Conservation (phyloP, 2,888 invertebrate species). For the Leucophenga maculata region DNA sequence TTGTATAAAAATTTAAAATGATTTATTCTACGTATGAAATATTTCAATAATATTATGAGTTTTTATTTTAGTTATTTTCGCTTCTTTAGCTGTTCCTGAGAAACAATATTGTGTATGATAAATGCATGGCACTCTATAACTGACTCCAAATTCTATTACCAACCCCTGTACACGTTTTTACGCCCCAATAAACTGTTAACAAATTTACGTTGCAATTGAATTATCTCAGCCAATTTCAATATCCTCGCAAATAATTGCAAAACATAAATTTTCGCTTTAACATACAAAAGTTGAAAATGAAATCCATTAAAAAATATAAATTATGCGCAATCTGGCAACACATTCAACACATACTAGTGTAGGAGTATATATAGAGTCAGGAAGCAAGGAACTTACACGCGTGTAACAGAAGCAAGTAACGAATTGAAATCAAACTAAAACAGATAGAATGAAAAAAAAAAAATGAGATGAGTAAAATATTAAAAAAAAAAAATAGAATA, state of each 20-base stretch:
- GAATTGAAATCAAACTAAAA: neutral
- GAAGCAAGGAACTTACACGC: neutral
- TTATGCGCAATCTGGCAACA: conserved; percentile 24
- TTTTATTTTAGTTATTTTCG: too few relatives aligned
- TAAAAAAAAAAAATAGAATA: neutral
- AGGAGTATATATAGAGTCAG: too few relatives aligned
- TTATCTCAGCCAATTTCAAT: neutral
- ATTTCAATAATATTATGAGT: too few relatives aligned
- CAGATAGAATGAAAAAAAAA: neutral
- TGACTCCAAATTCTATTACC: too few relatives aligned
- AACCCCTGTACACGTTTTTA: too few relatives aligned
- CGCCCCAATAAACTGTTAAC: neutral
- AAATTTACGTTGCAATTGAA: conserved; percentile 8
- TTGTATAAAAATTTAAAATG: too few relatives aligned
- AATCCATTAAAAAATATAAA: conserved; percentile 28
- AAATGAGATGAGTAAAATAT: neutral
- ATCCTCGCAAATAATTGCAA: conserved; percentile 12
- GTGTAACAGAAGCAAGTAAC: neutral
- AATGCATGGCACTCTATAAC: too few relatives aligned
- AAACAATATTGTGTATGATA: too few relatives aligned
- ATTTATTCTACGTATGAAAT: too few relatives aligned
- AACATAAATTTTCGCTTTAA: conserved; percentile 20
- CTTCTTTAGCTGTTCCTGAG: too few relatives aligned
- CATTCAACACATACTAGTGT: neutral
- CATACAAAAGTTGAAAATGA: neutral